Base-by-base conservation (phyloP, 2,888 invertebrate species). In the Amiota minor region DNA sequence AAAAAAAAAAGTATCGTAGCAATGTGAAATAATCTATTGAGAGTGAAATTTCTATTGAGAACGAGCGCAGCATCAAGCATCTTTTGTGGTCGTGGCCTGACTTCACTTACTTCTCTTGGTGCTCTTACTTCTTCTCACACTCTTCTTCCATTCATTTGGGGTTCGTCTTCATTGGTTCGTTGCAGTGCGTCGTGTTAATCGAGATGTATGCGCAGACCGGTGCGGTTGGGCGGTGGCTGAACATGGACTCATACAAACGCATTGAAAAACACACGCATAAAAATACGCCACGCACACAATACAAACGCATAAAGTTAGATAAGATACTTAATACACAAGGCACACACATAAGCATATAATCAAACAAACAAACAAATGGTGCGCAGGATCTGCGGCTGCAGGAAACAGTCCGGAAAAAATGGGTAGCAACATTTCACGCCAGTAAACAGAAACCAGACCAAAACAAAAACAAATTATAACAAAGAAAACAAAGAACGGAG, bases 351-450 rank as follows among this genome's bases (percentile, higher is more conserved):
- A 65, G 47, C 61, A 81, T 80, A 84, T 84, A 85, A 84, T 35
- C 79, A 79, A 80, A 73, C 11, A 50, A 50, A 1, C 20, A 18
- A 59, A 75, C 85, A 82, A 76, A 47, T 76, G 79, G 84, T 85
- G 84, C 86, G 82, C 86, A 84, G 82, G 85, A 85, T 85, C 81
- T 77, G 81, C 77, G 77, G 80, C 81, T 78, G 74, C 78, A 76
- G 74, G 76, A 83, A 84, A 85, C 84, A 83, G 83, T 78, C 79
- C 84, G 84, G 82, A 85, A 83, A 83, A 83, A 85, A 83, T 84
- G 76, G 76, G 75, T 75, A 75, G 77, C 79, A 83, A 83, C 84
- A 83, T 84, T 85, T 84, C 77, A 84, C 80, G 78, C 77, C 76
- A 35, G 35, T 35, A 35, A 35, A 78, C 75, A 73, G 61, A 73